Evolutionary conservation across 1,140 invertebrate species (phyloP), one percentile per base, ranked within the genome.

Genomic region (Charaxes varanes): DNA sequence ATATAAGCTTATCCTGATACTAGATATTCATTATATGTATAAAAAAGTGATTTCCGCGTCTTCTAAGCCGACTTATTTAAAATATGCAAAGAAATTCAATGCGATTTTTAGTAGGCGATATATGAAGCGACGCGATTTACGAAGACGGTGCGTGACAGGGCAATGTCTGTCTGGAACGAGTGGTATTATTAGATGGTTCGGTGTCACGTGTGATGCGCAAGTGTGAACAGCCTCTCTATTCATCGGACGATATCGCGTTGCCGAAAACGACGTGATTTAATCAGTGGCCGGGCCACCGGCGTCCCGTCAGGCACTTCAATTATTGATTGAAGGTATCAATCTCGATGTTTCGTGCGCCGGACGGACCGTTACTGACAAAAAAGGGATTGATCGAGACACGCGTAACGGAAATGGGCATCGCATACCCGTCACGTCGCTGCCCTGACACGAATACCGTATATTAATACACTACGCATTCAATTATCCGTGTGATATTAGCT

Each of bases 291-390:
- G 66, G 41, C 49, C 57, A 59, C 53, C 58, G 70, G 67, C 57
- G 68, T 73, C 57, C 77, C 55, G 70, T n/a, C n/a, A n/a, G n/a
- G 70, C 63, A 70, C 61, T 62, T 51, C 58, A 57, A 68, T 63
- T 65, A n/a, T n/a, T n/a, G 77, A 81, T 77, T 67, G 74, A 69
- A 79, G 66, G 78, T 70, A 82, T 79, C 77, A 76, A 76, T 80
- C 71, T 76, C 51, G 52, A 22, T 50, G 53, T 67, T 79, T 76
- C 70, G 74, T 78, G 74, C 62, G 53, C 62, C 51, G 60, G 41
- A 43, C 65, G 58, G 35, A 76, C 77, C 78, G 74, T 78, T 77
- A 79, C 62, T 53, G 63, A 70, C 67, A 77, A 78, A 79, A 79
- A 81, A 78, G 78, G 74, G 74, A 59, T 66, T 51, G 74, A 73